phyloP scores from a whole-genome alignment of 2,888 invertebrate species.

The Hartigia nigra region DNA sequence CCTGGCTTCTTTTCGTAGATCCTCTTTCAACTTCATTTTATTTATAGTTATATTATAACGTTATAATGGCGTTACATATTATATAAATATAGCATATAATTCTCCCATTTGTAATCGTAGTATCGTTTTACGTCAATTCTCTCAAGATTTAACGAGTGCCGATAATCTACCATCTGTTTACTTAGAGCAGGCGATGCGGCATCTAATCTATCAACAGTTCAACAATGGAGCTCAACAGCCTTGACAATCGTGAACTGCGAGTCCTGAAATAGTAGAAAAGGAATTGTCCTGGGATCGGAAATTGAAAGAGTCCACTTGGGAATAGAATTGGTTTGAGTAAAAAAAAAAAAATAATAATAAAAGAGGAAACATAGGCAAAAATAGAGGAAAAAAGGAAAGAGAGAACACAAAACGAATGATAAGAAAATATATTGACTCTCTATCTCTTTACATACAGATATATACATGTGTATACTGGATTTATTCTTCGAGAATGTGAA shows the following conservation, averaged over 20 bases:
- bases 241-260: neutral
- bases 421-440: neutral
- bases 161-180: neutral
- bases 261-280: neutral
- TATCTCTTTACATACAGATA: neutral
- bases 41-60: too few species aligned
- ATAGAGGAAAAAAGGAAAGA: too few species aligned
- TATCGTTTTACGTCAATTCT: neutral
- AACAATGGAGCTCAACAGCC: neutral
- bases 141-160: neutral
- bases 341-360: neutral
- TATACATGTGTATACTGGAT: neutral
- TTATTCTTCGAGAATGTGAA: neutral
- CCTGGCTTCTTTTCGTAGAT: too few species aligned
- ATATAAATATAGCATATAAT: too few species aligned
- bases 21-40: too few species aligned
- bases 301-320: neutral
- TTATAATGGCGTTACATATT: too few species aligned
- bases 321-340: neutral
- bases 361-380: too few species aligned
- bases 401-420: neutral
- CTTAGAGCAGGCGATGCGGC: neutral
- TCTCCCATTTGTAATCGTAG: neutral
- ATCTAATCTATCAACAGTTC: neutral
- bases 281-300: neutral